phyloP scores from a whole-genome alignment of 1,140 invertebrate genomes.

The Nautilus pompilius region DNA sequence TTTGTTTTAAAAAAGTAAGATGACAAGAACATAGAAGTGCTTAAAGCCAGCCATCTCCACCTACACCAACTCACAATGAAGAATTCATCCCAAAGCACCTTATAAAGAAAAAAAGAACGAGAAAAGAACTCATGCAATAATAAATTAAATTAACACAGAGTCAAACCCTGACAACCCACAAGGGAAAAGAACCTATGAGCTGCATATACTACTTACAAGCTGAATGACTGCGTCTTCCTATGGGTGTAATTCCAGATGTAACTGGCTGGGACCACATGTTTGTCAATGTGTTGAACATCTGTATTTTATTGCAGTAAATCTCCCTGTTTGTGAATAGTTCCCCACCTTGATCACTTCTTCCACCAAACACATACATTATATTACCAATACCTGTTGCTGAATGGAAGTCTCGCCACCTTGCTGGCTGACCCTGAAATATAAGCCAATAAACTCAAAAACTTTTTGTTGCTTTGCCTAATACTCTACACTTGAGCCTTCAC shows the following conservation, averaged over 20 bases:
- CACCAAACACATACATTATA: constrained; percentile 84
- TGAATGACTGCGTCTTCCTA: constrained; percentile 81
- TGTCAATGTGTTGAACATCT: constrained; percentile 70
- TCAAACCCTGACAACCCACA: neutral
- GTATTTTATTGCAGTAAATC: constrained; percentile 74
- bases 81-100: no score
- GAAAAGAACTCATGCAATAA: no score
- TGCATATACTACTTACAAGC: constrained; percentile 74
- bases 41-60: no score
- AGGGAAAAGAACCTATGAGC: neutral
- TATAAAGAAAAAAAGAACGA: no score
- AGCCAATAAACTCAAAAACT: constrained; percentile 6
- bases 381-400: constrained; percentile 71
- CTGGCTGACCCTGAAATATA: constrained; percentile 58
- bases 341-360: constrained; percentile 68
- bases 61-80: no score
- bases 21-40: no score
- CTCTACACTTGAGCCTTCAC: no score
- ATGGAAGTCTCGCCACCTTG: constrained; percentile 82
- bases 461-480: no score
- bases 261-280: constrained; percentile 67
- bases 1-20: no score
- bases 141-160: neutral
- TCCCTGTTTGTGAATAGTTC: constrained; percentile 66
- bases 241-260: constrained; percentile 62